These are phyloP conservation scores for Argentina silus DNA, from an alignment of 2,797 vertebrate genomes.

Conservation along the genomic window DNA sequence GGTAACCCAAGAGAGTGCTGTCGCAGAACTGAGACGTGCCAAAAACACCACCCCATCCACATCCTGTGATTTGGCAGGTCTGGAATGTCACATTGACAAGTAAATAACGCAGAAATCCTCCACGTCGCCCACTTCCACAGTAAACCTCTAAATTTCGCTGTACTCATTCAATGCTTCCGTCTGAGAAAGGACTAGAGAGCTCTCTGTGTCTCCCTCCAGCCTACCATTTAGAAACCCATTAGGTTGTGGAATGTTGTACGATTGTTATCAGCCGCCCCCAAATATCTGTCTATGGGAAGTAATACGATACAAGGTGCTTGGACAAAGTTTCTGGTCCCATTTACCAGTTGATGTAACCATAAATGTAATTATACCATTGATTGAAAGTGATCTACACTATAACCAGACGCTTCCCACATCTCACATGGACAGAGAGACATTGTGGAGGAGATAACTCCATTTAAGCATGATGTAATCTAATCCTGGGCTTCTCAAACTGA, in stretches of 20 bases:
- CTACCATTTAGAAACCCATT: slow-evolving; percentile 7
- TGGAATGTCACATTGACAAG: too few relatives aligned
- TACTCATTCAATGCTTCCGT: too few relatives aligned
- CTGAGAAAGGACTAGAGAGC: too few relatives aligned
- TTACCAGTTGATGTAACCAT: slow-evolving; percentile 71
- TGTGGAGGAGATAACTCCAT: slow-evolving; percentile 61
- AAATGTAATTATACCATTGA: slow-evolving; percentile 73
- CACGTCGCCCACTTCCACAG: too few relatives aligned
- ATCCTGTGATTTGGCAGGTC: too few relatives aligned
- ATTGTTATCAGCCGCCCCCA: background rate
- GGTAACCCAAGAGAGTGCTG: too few relatives aligned
- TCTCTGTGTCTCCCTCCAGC: background rate
- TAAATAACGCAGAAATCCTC: too few relatives aligned
- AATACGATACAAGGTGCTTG: slow-evolving; percentile 56
- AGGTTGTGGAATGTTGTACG: background rate
- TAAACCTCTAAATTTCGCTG: too few relatives aligned
- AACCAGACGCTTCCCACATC: background rate
- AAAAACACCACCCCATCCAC: too few relatives aligned
- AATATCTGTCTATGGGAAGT: slow-evolving; percentile 32
- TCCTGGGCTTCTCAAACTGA: slow-evolving; percentile 40
- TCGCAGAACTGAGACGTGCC: too few relatives aligned
- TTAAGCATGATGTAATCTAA: slow-evolving; percentile 39
- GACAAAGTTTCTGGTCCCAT: slow-evolving; percentile 54
- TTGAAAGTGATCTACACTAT: slow-evolving; percentile 50
- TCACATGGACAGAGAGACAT: slow-evolving; percentile 72